A percentile compares a stretch with the other conserved stretches of the same genome.
Evolutionary conservation across 2,113 vertebrate species (phyloP).

Genomic region (Uria aalge): DNA sequence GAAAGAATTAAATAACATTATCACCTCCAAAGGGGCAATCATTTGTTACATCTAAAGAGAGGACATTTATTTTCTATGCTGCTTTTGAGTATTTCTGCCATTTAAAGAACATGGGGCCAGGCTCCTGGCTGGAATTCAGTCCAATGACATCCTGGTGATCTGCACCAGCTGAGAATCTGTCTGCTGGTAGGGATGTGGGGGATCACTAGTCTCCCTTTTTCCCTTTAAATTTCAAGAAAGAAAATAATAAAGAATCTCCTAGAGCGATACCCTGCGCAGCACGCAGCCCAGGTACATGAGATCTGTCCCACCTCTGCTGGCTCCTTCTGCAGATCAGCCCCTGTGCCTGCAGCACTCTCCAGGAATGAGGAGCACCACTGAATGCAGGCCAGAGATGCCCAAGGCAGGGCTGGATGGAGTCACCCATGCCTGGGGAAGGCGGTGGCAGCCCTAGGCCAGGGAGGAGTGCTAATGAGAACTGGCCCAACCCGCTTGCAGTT

Average conservation of each 20-base stretch:
- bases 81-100: neutral
- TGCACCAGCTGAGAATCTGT: neutral
- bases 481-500: rapidly evolving
- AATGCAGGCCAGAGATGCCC: neutral
- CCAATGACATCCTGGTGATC: neutral
- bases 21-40: neutral
- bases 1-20: neutral
- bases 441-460: neutral
- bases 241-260: neutral
- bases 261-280: neutral
- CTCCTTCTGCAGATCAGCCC: neutral
- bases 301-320: neutral
- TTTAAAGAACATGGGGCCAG: rapidly evolving
- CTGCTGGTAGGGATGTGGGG: neutral
- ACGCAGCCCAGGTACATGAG: neutral
- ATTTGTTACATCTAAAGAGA: neutral
- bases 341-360: neutral
- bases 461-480: neutral
- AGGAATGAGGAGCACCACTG: neutral
- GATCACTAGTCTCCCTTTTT: neutral
- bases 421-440: neutral
- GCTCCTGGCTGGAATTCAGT: neutral
- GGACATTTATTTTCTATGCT: neutral
- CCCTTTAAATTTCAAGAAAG: neutral
- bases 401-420: neutral